These are phyloP conservation scores for Ecliptopera silaceata DNA, from an alignment of 2,888 invertebrate genomes.

Conservation along the genomic window DNA sequence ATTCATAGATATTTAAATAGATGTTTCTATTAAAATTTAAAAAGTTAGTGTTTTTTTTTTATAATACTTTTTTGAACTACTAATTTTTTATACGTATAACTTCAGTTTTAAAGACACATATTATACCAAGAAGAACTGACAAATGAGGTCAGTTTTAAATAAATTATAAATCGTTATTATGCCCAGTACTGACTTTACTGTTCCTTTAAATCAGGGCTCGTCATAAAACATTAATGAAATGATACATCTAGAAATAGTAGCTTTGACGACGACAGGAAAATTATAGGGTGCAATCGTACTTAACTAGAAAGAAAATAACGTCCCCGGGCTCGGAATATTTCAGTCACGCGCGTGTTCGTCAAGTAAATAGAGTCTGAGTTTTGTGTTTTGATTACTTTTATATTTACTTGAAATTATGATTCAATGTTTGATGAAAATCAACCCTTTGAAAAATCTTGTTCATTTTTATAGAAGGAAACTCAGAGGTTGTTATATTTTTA, in stretches of 20 bases:
- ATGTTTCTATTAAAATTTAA: no score
- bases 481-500: neutral
- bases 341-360: neutral
- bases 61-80: no score
- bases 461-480: no score
- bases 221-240: constrained; percentile 11
- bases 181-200: neutral
- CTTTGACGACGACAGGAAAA: constrained; percentile 13
- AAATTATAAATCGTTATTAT: no score
- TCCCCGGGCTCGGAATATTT: constrained; percentile 1
- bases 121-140: no score
- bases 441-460: neutral
- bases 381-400: no score
- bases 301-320: constrained; percentile 12
- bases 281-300: constrained; percentile 13
- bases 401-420: neutral
- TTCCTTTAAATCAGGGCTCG: constrained; percentile 21
- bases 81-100: no score
- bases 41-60: no score
- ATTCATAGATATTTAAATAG: no score
- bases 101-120: no score
- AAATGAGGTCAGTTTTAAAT: no score
- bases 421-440: neutral
- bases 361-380: neutral
- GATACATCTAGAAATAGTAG: constrained; percentile 11